Evolutionary conservation across 2,888 invertebrate species (phyloP), one percentile per base, ranked within the genome.

Genomic region (Cryptus viduatorius): DNA sequence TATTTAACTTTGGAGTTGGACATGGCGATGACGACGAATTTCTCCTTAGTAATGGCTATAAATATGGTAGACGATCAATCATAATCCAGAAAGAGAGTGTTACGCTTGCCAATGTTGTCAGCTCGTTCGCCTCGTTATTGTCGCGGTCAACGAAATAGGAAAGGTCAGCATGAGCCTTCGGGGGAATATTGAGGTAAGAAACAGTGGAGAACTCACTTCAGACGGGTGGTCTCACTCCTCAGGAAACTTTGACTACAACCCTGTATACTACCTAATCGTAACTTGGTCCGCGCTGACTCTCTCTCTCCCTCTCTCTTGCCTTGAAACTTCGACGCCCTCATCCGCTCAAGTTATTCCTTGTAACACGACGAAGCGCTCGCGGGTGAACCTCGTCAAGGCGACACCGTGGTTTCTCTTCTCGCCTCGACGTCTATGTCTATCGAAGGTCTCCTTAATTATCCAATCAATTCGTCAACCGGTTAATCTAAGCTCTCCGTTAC

Each of bases 391-490:
- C 80, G 85, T 83, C 78, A 76, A 78, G 84, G 59, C 71, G 71
- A 81, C 77, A 67, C 68, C 59, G 29, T 8, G 37, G 37, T 37
- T 37, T 12, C 48, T 48, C 48, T n/a, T 44, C n/a, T 37, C 37
- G 31, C 67, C 72, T n/a, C 75, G 10, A 24, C 29, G 8, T 12
- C 8, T 37, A 37, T 65, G 68, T 19, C 48, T 46, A 72, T 44
- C 68, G 44, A 81, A 84, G 37, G 37, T 10, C 84, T 84, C 79
- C 79, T 82, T 84, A 84, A 84, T 84, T 82, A 84, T 79, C 84
- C 76, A 84, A 84, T 84, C 84, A 84, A 84, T 84, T 82, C 84
- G 84, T 84, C 84, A 82, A 37, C 37, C 82, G 71, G 75, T 82
- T 82, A 78, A 84, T 84, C 75, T 81, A 44, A 65, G 24, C 67